Percentiles rank a stretch among this genome's conserved stretches.
phyloP scores from a whole-genome alignment of 2,113 vertebrate genomes.

The Zosterops hypoxanthus region DNA sequence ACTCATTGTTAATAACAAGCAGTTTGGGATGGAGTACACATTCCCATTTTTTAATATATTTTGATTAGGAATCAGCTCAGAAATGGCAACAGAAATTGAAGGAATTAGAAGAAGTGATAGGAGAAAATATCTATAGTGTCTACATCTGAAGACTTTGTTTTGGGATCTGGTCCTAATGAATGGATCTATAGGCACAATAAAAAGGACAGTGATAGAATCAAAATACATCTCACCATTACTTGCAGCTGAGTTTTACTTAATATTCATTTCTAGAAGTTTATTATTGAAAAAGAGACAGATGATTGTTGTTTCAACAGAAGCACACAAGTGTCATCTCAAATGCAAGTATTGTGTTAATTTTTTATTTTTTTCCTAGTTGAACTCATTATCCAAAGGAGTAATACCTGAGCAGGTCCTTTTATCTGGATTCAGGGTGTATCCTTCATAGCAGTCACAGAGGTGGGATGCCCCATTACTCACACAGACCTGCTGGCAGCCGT shows the following conservation, averaged over 20 bases:
- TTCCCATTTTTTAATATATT: neutral
- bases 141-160: neutral
- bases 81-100: neutral
- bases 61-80: neutral
- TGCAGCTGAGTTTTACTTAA: neutral
- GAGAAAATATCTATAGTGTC: neutral
- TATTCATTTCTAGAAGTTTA: neutral
- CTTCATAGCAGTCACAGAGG: conserved; percentile 85
- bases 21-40: neutral
- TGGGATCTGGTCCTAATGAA: neutral
- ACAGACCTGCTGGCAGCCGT: conserved; percentile 88
- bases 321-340: neutral
- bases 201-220: neutral
- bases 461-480: conserved; percentile 71
- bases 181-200: neutral
- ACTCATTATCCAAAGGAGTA: neutral
- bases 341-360: neutral
- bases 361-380: neutral
- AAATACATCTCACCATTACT: neutral
- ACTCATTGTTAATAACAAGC: neutral
- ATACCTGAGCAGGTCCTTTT: conserved; percentile 86
- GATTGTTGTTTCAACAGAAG: neutral
- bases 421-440: conserved; percentile 85
- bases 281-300: neutral
- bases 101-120: neutral